Evolutionary conservation across 2,113 vertebrate genomes (phyloP).

Genomic region (Gobio gobio): DNA sequence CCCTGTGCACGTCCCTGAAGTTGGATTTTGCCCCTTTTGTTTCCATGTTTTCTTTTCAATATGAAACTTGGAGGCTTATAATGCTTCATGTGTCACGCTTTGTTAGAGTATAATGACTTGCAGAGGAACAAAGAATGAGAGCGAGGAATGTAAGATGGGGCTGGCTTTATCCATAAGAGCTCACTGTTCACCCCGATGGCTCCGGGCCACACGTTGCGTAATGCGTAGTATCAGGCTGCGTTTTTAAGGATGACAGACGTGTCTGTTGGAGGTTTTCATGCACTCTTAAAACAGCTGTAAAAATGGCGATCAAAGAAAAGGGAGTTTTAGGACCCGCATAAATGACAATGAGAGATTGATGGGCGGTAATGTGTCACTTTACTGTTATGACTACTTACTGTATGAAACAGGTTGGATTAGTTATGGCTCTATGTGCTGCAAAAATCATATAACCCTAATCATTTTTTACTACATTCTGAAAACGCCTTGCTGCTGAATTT

Average conservation of each 20-base stretch:
- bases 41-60: slow-evolving; percentile 62
- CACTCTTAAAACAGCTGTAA: slow-evolving; percentile 50
- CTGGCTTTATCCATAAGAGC: slow-evolving; percentile 38
- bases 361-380: neutral
- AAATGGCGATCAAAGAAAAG: slow-evolving; percentile 57
- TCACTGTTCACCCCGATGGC: slow-evolving; percentile 31
- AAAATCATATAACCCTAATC: neutral
- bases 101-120: slow-evolving; percentile 47
- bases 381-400: slow-evolving; percentile 23
- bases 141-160: slow-evolving; percentile 27
- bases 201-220: slow-evolving; percentile 54
- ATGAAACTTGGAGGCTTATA: slow-evolving; percentile 50
- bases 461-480: neutral
- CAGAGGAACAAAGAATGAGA: slow-evolving; percentile 53
- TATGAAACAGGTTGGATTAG: slow-evolving; percentile 8
- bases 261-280: slow-evolving; percentile 5
- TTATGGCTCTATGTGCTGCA: neutral
- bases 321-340: slow-evolving; percentile 31
- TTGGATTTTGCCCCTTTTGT: slow-evolving; percentile 54
- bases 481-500: no score
- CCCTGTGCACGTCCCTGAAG: slow-evolving; percentile 55
- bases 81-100: slow-evolving; percentile 60
- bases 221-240: slow-evolving; percentile 40
- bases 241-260: slow-evolving; percentile 52
- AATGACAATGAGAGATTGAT: slow-evolving; percentile 13